Percentiles rank a stretch among this genome's conserved stretches.
Evolutionary conservation across 2,113 vertebrate species (phyloP).

Genomic region (Tupaia tana): DNA sequence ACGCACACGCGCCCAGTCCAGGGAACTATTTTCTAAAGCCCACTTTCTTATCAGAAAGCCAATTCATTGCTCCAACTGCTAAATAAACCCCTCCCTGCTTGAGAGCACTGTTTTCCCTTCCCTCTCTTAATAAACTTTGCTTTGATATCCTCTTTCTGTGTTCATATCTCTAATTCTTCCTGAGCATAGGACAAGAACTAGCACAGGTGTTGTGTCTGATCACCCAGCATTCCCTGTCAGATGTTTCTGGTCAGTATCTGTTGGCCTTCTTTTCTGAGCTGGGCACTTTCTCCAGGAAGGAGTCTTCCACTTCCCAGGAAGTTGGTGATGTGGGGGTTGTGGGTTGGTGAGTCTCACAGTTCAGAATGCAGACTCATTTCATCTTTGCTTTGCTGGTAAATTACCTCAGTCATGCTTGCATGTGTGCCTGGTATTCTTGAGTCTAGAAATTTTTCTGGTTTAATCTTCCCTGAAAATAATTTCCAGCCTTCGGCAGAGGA

Average conservation of each 20-base stretch:
- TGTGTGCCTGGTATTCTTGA: background rate
- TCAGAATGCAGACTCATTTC: background rate
- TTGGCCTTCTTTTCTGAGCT: background rate
- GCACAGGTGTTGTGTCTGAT: no score
- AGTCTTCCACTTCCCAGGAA: background rate
- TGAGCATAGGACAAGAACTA: no score
- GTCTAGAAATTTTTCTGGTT: background rate
- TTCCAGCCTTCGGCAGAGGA: background rate
- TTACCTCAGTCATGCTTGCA: background rate
- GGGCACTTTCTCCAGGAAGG: background rate
- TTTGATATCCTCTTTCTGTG: no score
- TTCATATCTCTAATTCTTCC: no score
- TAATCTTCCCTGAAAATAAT: background rate
- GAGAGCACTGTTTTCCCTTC: no score
- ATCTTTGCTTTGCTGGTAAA: background rate
- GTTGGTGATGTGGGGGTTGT: background rate
- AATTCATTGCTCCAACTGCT: no score
- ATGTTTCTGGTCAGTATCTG: background rate
- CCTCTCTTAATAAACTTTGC: no score
- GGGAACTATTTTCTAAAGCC: no score
- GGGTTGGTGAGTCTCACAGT: background rate
- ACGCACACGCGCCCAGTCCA: no score
- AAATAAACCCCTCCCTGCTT: no score
- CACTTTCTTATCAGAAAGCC: no score
- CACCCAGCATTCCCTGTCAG: no score